These are phyloP conservation scores for Rhamnusium bicolor DNA, from an alignment of 2,888 invertebrate genomes.

Conservation along the genomic window DNA sequence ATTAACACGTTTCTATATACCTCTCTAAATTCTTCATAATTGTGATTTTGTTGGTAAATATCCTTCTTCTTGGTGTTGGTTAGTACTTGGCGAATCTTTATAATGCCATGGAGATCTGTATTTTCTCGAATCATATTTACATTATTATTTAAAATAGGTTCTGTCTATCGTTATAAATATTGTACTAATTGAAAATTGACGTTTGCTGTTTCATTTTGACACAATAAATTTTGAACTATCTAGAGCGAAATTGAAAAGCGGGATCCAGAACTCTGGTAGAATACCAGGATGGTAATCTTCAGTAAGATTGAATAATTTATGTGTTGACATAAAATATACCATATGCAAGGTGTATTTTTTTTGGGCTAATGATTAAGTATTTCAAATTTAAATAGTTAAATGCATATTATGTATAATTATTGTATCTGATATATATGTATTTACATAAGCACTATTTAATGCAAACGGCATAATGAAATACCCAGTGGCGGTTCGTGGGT, in stretches of 20 bases:
- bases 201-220: conserved; percentile 39
- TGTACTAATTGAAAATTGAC: conserved; percentile 23
- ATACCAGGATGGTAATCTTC: too few relatives aligned
- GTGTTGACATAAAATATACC: too few relatives aligned
- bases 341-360: too few relatives aligned
- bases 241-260: background rate
- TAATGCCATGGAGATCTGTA: background rate
- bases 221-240: conserved; percentile 29
- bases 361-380: too few relatives aligned
- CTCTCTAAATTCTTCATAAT: conserved; percentile 42
- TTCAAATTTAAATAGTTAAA: too few relatives aligned
- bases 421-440: too few relatives aligned
- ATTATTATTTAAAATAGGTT: background rate
- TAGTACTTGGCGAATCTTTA: conserved; percentile 20
- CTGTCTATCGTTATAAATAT: background rate
- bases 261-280: background rate
- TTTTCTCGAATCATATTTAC: conserved; percentile 14
- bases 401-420: too few relatives aligned
- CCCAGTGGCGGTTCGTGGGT: too few relatives aligned
- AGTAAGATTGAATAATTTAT: too few relatives aligned
- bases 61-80: background rate
- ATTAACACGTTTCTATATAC: conserved; percentile 34
- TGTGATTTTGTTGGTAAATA: conserved; percentile 13
- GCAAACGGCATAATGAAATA: too few relatives aligned
- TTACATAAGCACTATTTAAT: too few relatives aligned